Conservation (phyloP, 2,113 vertebrate genomes). For the Morone chrysops region DNA sequence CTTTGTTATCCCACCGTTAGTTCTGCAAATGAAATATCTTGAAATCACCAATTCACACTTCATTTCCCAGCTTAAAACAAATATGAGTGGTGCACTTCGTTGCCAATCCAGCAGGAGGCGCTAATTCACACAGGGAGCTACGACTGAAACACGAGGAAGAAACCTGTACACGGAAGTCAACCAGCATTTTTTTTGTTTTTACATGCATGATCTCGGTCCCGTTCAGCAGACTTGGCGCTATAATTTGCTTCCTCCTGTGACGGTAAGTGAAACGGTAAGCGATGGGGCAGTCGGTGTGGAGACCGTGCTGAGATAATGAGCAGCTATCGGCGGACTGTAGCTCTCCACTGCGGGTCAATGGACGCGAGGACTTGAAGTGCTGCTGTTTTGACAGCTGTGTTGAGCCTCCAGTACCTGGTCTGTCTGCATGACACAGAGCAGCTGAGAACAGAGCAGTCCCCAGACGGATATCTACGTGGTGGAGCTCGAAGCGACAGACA, state of each 20-base stretch:
- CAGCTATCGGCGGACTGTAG: neutral
- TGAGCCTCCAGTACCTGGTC: constrained; percentile 51
- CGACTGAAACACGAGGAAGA: constrained; percentile 46
- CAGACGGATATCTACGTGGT: neutral
- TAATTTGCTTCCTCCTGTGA: fast-evolving
- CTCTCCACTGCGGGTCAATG: constrained; percentile 51
- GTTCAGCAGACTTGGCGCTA: neutral
- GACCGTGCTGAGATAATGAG: neutral
- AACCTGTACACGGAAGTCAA: constrained; percentile 71
- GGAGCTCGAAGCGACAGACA: no score
- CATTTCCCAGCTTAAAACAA: neutral
- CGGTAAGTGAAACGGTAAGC: fast-evolving
- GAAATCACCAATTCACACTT: neutral
- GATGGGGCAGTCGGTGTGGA: neutral
- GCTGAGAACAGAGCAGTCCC: no score
- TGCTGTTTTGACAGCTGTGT: constrained; percentile 79
- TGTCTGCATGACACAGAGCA: constrained; percentile 1
- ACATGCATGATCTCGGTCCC: neutral
- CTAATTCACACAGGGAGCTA: neutral
- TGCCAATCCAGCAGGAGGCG: constrained; percentile 47
- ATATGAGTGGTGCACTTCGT: neutral
- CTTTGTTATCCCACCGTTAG: neutral
- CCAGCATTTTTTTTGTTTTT: neutral
- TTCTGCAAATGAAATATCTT: neutral
- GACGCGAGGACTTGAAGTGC: constrained; percentile 63